These are phyloP conservation scores for Saccostrea cuccullata DNA, from an alignment of 1,140 invertebrate species.

Conservation along the genomic window DNA sequence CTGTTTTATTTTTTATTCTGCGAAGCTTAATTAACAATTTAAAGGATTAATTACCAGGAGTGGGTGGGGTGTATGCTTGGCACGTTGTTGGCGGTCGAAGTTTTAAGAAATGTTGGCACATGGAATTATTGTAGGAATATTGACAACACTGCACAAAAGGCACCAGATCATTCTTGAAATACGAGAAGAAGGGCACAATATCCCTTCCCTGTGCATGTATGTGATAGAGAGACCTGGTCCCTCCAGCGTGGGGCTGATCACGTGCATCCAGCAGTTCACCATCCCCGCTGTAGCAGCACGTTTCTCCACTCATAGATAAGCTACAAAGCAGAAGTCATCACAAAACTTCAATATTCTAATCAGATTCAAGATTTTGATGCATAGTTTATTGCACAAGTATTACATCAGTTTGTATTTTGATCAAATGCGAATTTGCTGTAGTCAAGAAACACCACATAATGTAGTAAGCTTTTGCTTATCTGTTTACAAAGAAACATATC, in stretches of 20 bases:
- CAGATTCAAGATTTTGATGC: background rate
- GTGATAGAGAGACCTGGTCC: conserved; percentile 66
- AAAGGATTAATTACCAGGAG: conserved; percentile 64
- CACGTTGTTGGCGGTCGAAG: conserved; percentile 64
- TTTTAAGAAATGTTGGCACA: conserved; percentile 61
- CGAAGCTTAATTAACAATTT: background rate
- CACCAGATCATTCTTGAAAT: conserved; percentile 67
- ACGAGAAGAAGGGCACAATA: conserved; percentile 69
- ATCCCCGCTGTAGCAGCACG: conserved; percentile 68
- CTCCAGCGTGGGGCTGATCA: conserved; percentile 59
- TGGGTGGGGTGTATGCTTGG: conserved; percentile 66
- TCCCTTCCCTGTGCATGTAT: conserved; percentile 61
- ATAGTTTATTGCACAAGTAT: too few species aligned
- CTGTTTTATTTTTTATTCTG: too few species aligned
- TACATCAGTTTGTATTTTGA: too few species aligned
- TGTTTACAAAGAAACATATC: too few species aligned
- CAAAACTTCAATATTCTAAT: background rate
- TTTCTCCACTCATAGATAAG: conserved; percentile 54
- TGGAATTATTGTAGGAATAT: conserved; percentile 58
- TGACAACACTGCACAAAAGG: conserved; percentile 72
- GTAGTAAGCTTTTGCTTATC: too few species aligned
- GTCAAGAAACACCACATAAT: too few species aligned
- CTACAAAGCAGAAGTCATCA: conserved; percentile 48
- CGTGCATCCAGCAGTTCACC: conserved; percentile 68
- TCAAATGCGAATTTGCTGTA: too few species aligned